Percentiles rank a stretch among this genome's conserved stretches.
Conservation (phyloP, 2,113 vertebrate genomes). For the Nothocercus julius region DNA sequence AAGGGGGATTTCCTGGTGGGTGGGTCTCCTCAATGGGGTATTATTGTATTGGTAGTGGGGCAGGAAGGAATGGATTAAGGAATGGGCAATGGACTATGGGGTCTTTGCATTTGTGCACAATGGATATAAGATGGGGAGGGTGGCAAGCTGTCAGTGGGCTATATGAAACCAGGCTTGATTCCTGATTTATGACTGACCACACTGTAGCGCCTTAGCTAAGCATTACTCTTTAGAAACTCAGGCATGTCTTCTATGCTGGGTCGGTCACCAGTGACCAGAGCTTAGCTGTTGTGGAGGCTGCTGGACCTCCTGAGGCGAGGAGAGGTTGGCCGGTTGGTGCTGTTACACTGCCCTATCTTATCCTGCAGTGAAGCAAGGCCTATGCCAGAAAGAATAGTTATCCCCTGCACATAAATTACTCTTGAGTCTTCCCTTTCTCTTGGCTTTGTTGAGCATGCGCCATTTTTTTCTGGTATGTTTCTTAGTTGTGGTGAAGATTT, state of each 20-base stretch:
- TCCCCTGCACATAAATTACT: neutral
- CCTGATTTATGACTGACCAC: neutral
- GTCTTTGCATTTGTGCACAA: constrained; percentile 18
- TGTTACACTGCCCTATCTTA: neutral
- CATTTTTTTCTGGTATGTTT: neutral
- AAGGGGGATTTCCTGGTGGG: constrained; percentile 59
- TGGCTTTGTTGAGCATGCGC: neutral
- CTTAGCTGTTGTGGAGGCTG: neutral
- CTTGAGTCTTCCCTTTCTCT: neutral
- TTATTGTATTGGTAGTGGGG: constrained; percentile 17
- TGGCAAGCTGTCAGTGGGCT: neutral
- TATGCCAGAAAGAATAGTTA: neutral
- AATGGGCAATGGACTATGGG: neutral
- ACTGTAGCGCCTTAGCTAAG: neutral
- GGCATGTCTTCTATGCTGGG: accelerated
- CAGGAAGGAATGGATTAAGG: constrained; percentile 57
- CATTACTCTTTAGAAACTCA: neutral
- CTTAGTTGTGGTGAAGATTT: neutral
- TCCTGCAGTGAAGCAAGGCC: neutral
- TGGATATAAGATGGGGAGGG: neutral
- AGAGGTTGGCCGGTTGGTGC: neutral
- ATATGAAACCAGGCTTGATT: neutral
- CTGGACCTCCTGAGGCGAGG: neutral
- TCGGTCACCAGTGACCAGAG: neutral
- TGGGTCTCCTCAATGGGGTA: constrained; percentile 46